These are phyloP conservation scores for Ceyx margarethae DNA, from an alignment of 2,113 vertebrate species.

Conservation along the genomic window DNA sequence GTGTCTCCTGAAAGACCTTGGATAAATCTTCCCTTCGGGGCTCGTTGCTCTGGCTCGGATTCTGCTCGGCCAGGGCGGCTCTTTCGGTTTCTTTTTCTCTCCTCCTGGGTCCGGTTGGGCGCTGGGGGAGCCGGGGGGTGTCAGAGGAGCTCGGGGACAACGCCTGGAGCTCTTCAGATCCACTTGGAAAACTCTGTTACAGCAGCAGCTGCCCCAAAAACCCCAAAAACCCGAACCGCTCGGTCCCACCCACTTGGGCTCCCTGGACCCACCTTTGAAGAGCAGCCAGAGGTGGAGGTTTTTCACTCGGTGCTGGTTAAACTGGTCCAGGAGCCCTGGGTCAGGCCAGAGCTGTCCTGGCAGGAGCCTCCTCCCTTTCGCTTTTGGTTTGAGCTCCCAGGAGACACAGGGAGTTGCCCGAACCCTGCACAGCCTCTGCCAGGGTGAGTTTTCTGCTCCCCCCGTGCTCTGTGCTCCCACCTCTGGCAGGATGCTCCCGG, in stretches of 20 bases:
- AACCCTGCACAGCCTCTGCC: not conserved
- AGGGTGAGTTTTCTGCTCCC: not conserved
- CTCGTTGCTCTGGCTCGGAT: not conserved
- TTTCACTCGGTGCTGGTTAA: accelerated
- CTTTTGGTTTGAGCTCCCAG: not conserved
- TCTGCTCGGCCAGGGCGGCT: not conserved
- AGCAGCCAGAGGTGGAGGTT: accelerated
- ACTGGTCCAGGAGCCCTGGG: not conserved
- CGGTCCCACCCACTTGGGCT: accelerated
- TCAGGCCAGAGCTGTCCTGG: not conserved
- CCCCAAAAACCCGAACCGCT: not conserved
- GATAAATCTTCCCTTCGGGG: conserved; percentile 51
- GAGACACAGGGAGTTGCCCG: not conserved
- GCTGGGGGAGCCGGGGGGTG: not conserved
- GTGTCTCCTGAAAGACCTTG: conserved; percentile 44
- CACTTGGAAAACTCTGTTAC: not conserved
- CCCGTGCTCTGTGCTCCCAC: not conserved
- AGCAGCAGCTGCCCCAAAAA: not conserved
- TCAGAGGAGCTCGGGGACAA: not conserved
- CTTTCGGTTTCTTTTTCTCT: not conserved
- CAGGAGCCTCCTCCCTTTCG: not conserved
- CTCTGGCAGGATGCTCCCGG: not conserved
- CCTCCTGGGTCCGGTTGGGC: not conserved
- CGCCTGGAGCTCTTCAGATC: not conserved
- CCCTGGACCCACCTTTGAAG: accelerated